Base-by-base conservation (phyloP, 2,113 vertebrate species). In the Engraulis encrasicolus region DNA sequence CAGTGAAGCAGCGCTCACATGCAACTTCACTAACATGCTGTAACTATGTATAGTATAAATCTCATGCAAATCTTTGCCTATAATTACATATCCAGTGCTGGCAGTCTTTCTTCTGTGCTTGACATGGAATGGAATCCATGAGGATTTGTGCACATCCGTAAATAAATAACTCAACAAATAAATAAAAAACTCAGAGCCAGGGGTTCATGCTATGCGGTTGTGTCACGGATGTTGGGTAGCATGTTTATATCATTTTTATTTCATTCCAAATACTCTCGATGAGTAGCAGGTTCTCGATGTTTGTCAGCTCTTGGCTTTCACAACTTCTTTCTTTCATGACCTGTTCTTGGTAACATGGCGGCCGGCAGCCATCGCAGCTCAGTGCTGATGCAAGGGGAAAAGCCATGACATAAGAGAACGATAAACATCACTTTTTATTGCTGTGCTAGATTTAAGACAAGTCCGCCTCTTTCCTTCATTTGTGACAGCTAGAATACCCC, bases 401-500 rank as follows among this genome's bases (percentile, higher is more conserved):
- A 80, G 6, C n/a, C 36, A 50, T 82, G 40, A 71, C 18, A 49
- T 52, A 74, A 74, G 66, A 34, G 66, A 34, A 74, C 66, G 4
- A 74, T 74, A 74, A 74, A 74, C 61, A 71, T 71, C 61, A 71
- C 66, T 74, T 74, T 74, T 74, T 74, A 74, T 74, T 34, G 66
- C 66, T 34, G 27, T 5, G 66, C 27, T 74, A 34, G 66, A 74
- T 74, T 74, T 74, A 74, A 74, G 27, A 31, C 66, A 17, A 23
- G 31, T 34, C 27, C 66, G 15, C 12, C 66, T 5, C 66, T 17
- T 74, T 23, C 31, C 11, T 74, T 74, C n/a, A 74, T 74, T 2
- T 74, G 66, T 36, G 31, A 34, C 61, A 74, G 66, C 31, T n/a
- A n/a, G n/a, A n/a, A n/a, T n/a, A n/a, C n/a, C n/a, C n/a, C 27